These are phyloP conservation scores for Sylvilagus floridanus DNA, from an alignment of 2,797 vertebrate genomes.

Conservation along the genomic window DNA sequence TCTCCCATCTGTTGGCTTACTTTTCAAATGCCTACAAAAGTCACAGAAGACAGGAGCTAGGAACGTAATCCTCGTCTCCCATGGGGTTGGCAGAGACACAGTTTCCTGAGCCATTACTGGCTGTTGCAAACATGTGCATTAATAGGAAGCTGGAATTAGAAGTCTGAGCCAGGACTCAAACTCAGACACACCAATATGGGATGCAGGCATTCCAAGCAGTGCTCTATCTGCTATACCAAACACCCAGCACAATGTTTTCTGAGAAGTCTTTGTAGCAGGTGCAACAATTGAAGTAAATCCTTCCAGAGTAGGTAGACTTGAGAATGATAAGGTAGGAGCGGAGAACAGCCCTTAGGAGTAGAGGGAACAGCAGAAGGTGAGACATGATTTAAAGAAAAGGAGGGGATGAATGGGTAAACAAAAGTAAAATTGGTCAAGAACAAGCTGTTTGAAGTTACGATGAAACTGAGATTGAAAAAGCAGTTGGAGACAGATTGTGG, in stretches of 20 bases:
- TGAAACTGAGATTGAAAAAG: background rate
- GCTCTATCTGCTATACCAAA: too few species aligned
- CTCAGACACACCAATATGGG: too few species aligned
- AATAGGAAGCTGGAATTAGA: too few species aligned
- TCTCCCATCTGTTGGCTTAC: too few species aligned
- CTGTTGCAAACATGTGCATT: too few species aligned
- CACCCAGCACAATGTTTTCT: background rate
- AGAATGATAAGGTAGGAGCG: background rate
- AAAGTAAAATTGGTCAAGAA: background rate
- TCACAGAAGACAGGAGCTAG: too few species aligned
- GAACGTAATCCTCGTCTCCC: too few species aligned
- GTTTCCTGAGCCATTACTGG: too few species aligned
- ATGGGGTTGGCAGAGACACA: too few species aligned
- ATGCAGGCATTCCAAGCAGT: too few species aligned
- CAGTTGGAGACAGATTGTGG: background rate
- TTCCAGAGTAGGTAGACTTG: background rate
- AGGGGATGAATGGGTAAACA: background rate
- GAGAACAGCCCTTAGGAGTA: rapidly evolving
- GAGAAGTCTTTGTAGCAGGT: background rate
- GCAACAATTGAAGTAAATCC: background rate
- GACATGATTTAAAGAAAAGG: background rate
- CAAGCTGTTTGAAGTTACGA: background rate
- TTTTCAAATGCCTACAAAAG: too few species aligned
- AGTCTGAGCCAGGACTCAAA: too few species aligned
- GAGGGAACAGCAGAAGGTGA: background rate